phyloP scores from a whole-genome alignment of 1,140 invertebrate species.

The Globodera ellingtonae region DNA sequence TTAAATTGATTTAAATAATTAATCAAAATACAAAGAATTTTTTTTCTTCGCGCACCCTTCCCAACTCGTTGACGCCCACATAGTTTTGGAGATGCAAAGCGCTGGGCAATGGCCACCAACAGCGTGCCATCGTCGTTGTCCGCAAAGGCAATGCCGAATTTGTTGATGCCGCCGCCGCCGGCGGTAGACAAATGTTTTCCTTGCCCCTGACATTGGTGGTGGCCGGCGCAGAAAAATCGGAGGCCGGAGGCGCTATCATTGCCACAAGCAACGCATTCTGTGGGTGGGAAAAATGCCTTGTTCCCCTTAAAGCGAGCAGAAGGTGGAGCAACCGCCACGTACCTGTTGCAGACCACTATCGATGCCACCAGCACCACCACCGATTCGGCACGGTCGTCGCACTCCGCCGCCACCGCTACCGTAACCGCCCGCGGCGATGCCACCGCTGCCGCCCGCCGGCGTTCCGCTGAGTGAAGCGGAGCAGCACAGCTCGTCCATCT shows the following conservation, averaged over 20 bases:
- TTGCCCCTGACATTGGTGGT: background rate
- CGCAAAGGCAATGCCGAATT: background rate
- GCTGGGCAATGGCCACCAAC: slow-evolving; percentile 17
- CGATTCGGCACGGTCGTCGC: background rate
- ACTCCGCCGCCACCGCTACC: background rate
- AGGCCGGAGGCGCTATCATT: too few species aligned
- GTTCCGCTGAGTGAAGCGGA: slow-evolving; percentile 13
- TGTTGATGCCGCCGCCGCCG: background rate
- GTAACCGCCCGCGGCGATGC: background rate
- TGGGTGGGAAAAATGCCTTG: too few species aligned
- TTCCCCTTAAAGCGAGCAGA: background rate
- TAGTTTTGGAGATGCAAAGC: background rate
- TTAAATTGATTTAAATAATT: background rate
- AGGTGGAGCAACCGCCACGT: background rate
- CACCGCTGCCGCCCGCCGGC: background rate
- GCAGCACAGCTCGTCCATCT: slow-evolving; percentile 17
- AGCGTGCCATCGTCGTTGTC: background rate
- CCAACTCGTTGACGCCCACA: slow-evolving; percentile 5
- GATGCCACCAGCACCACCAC: background rate
- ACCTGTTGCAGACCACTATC: background rate
- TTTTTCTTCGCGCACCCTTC: background rate
- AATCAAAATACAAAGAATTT: background rate
- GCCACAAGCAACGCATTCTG: too few species aligned
- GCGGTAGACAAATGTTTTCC: background rate
- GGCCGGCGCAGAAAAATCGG: too few species aligned